Evolutionary conservation across 2,113 vertebrate genomes (phyloP).

Genomic region (Stegostoma tigrinum): DNA sequence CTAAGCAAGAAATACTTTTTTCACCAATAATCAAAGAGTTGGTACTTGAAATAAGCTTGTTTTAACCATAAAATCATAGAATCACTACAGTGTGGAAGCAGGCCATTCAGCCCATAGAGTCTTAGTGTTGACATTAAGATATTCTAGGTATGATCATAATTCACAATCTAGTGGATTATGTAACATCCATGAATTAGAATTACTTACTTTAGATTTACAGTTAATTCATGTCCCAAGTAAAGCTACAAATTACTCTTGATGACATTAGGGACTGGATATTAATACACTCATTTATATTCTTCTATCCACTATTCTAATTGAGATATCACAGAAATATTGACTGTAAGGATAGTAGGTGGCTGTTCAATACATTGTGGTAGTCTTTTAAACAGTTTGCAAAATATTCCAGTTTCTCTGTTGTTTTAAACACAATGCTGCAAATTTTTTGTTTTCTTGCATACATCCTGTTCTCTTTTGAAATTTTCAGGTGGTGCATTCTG

Average conservation of each 20-base stretch:
- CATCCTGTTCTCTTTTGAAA: background rate
- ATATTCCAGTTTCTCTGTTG: background rate
- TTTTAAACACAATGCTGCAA: background rate
- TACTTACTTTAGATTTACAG: background rate
- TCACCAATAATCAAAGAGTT: background rate
- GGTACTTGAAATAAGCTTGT: background rate
- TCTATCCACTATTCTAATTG: background rate
- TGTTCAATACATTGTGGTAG: background rate
- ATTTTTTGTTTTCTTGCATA: background rate
- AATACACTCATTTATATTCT: background rate
- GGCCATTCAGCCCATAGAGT: too few species aligned
- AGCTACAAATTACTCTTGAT: background rate
- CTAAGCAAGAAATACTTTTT: background rate
- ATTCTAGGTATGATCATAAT: background rate
- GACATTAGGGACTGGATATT: background rate
- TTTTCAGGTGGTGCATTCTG: background rate
- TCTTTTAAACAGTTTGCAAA: background rate
- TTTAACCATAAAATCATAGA: too few species aligned
- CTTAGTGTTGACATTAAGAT: too few species aligned
- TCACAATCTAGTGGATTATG: background rate
- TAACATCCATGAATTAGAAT: background rate
- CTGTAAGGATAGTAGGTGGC: background rate
- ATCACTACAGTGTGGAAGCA: too few species aligned
- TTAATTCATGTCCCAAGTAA: background rate
- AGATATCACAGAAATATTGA: background rate